Evolutionary conservation across 1,140 invertebrate species (phyloP).

Genomic region (Drepana arcuata): DNA sequence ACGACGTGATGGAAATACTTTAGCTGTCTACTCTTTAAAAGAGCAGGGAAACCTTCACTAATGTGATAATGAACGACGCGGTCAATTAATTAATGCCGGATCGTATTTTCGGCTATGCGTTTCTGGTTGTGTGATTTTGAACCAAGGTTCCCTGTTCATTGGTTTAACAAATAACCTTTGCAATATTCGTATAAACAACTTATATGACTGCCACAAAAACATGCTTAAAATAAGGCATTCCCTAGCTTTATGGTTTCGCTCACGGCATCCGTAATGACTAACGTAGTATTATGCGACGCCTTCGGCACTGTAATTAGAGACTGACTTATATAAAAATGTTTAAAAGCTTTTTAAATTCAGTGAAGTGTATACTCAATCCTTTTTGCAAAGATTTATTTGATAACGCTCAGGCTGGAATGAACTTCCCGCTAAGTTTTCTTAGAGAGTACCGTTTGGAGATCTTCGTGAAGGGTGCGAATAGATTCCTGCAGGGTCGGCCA

Average conservation of each 20-base stretch:
- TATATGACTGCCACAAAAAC: conserved; percentile 18
- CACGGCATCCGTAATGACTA: conserved; percentile 57
- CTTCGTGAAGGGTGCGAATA: too few species aligned
- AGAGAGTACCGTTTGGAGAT: too few species aligned
- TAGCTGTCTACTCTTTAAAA: conserved; percentile 7
- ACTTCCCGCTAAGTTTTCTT: too few species aligned
- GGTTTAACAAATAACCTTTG: too few species aligned
- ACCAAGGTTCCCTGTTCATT: too few species aligned
- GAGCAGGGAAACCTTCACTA: conserved; percentile 10
- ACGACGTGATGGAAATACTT: conserved; percentile 16
- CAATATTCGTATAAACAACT: too few species aligned
- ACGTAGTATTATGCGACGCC: conserved; percentile 52
- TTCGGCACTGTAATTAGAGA: conserved; percentile 45
- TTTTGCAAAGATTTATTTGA: too few species aligned
- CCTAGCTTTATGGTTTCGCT: conserved; percentile 42
- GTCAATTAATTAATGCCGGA: conserved; percentile 19
- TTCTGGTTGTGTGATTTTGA: too few species aligned
- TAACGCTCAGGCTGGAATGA: too few species aligned
- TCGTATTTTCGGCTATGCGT: too few species aligned
- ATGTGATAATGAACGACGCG: conserved; percentile 15
- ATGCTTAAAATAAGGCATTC: conserved; percentile 52
- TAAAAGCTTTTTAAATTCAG: conserved; percentile 16
- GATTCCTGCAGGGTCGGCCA: too few species aligned
- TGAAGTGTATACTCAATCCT: conserved; percentile 8
- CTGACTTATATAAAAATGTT: conserved; percentile 16